A percentile compares a stretch with the other conserved stretches of the same genome.
Conservation (phyloP, 2,113 vertebrate species). For the Hipposideros armiger region DNA sequence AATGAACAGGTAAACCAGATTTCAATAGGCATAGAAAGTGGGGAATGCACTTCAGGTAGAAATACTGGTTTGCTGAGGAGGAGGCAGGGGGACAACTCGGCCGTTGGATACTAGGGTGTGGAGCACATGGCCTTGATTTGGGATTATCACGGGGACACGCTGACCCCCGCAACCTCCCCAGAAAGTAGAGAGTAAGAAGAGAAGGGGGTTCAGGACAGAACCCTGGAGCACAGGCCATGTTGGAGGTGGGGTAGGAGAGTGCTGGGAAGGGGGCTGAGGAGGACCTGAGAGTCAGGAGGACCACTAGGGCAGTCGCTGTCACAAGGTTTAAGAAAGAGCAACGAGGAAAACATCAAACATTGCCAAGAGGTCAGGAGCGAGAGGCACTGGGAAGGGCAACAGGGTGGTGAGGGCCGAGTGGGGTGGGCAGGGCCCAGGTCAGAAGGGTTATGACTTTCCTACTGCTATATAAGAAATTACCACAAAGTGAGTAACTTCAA, state of each 20-base stretch:
- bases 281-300: neutral
- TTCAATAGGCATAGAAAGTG: neutral
- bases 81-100: neutral
- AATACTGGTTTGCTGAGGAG: neutral
- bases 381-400: neutral
- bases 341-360: neutral
- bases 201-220: neutral
- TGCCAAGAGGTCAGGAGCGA: neutral
- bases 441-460: neutral
- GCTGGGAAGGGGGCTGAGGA: neutral
- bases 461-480: neutral
- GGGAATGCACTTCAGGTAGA: neutral
- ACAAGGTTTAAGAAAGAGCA: neutral
- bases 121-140: neutral
- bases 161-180: too few species aligned
- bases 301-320: neutral
- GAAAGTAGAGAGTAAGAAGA: neutral
- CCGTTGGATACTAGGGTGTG: neutral
- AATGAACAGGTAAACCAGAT: neutral
- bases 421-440: neutral
- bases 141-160: neutral
- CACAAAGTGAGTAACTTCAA: neutral
- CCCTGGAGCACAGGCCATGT: too few species aligned
- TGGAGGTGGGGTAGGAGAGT: neutral
- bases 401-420: neutral